phyloP scores from a whole-genome alignment of 1,140 invertebrate genomes.

The Drosophila baimaii region DNA sequence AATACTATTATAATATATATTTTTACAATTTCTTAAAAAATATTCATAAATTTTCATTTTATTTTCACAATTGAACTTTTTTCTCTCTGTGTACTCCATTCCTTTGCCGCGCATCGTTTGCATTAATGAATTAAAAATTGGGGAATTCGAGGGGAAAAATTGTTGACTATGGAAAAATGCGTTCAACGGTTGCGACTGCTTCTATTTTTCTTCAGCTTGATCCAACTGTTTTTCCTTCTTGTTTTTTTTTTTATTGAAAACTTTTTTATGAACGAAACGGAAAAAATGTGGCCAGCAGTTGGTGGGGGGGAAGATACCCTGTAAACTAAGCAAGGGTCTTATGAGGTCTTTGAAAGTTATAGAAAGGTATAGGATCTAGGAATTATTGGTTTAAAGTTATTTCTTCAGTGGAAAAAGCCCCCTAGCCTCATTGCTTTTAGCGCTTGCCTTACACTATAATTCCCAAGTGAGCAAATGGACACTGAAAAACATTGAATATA shows the following conservation, averaged over 20 bases:
- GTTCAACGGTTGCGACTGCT: slow-evolving; percentile 41
- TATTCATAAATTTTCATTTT: too few species aligned
- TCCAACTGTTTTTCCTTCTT: slow-evolving; percentile 19
- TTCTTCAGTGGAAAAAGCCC: too few species aligned
- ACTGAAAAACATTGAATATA: too few species aligned
- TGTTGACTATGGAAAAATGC: slow-evolving; percentile 57
- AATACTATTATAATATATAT: too few species aligned
- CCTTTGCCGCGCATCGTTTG: slow-evolving; percentile 32
- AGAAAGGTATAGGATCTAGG: too few species aligned
- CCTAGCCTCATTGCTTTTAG: too few species aligned
- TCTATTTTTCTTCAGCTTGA: slow-evolving; percentile 9
- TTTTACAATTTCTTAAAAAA: too few species aligned
- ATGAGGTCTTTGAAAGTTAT: too few species aligned
- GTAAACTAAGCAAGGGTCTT: neutral
- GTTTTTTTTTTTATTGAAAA: slow-evolving; percentile 20
- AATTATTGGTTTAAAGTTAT: too few species aligned
- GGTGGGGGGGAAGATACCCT: slow-evolving; percentile 23
- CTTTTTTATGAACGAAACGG: slow-evolving; percentile 63
- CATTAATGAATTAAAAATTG: slow-evolving; percentile 64
- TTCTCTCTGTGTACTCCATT: slow-evolving; percentile 5
- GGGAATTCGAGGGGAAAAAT: slow-evolving; percentile 14
- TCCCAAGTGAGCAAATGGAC: neutral
- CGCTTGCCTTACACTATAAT: neutral
- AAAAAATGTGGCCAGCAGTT: slow-evolving; percentile 62
- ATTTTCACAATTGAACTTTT: neutral